Base-by-base conservation (phyloP, 2,113 vertebrate species). In the Raja brachyura region DNA sequence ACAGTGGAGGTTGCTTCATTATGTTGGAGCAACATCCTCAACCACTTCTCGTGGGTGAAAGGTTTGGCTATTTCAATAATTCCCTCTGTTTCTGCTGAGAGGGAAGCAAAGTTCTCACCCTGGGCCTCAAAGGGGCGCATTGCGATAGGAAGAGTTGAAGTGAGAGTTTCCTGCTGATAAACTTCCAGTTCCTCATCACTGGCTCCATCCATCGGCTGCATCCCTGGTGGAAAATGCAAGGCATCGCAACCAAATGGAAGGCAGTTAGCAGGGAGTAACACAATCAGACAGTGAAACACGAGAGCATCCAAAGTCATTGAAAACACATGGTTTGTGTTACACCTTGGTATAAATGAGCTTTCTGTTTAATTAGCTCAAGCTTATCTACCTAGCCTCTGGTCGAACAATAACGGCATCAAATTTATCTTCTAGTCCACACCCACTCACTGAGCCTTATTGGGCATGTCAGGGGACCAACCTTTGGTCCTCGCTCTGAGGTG, bases 241-340 rank as follows among this genome's bases (percentile, higher is more conserved):
- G 14, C n/a, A 63, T 31, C 63, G 61, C 61, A 88, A 28, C 16
- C 61, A 61, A 88, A 61, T 88, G 83, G 28, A 88, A 88, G 83
- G 28, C 63, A 31, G 63, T 88, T 88, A 63, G 13, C 59, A 16
- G 59, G 63, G 61, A 18, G 83, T 31, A 88, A 66, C 28, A 66
- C 83, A 88, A 88, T 63, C n/a, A 6, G 18, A n/a, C 28, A 33
- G 14, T 88, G 83, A 88, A 88, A 88, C 28, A 63, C 7, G 59
- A 88, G 83, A 63, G 83, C 59, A 31, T 66, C 59, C 61, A 16
- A 28, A 88, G 83, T 88, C 83, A 88, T n/a, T 88, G 83, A 59
- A 88, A 61, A 88, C 25, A 56, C 83, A 63, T 28, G 59, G 83
- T 14, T 88, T 88, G 59, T 88, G n/a, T 88, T 88, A 88, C 83